Conservation (phyloP, 2,888 invertebrate species). For the Ennomos fuscantarius region DNA sequence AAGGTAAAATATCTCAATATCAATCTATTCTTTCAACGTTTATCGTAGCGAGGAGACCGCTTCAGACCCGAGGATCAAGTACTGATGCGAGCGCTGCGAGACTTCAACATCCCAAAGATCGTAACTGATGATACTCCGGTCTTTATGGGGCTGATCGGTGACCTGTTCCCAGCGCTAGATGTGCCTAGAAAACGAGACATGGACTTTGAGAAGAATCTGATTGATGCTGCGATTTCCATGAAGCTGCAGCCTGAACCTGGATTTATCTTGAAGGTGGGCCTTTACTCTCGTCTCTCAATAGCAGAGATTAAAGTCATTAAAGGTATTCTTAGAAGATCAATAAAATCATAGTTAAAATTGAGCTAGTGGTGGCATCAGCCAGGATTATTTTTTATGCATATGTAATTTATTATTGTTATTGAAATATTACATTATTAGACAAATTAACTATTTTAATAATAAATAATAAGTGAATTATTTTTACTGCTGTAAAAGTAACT, state of each 20-base stretch:
- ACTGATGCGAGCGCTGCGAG: slow-evolving; percentile 95
- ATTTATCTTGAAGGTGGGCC: slow-evolving; percentile 90
- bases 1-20: no score
- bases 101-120: slow-evolving; percentile 98
- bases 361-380: no score
- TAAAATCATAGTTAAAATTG: no score
- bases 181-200: slow-evolving; percentile 94
- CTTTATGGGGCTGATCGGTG: slow-evolving; percentile 97
- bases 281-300: no score
- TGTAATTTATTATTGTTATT: no score
- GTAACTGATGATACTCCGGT: slow-evolving; percentile 96
- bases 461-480: no score
- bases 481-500: no score
- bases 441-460: no score
- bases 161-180: slow-evolving; percentile 96
- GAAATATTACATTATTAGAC: no score
- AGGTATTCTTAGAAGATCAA: no score
- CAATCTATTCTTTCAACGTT: background rate
- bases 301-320: no score
- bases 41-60: slow-evolving; percentile 87
- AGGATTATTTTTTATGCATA: no score
- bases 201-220: slow-evolving; percentile 93
- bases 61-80: slow-evolving; percentile 95
- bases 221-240: slow-evolving; percentile 91
- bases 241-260: slow-evolving; percentile 96